A percentile compares a stretch with the other conserved stretches of the same genome.
Evolutionary conservation across 2,888 invertebrate genomes (phyloP).

Genomic region (Euspilapteryx auroguttella): DNA sequence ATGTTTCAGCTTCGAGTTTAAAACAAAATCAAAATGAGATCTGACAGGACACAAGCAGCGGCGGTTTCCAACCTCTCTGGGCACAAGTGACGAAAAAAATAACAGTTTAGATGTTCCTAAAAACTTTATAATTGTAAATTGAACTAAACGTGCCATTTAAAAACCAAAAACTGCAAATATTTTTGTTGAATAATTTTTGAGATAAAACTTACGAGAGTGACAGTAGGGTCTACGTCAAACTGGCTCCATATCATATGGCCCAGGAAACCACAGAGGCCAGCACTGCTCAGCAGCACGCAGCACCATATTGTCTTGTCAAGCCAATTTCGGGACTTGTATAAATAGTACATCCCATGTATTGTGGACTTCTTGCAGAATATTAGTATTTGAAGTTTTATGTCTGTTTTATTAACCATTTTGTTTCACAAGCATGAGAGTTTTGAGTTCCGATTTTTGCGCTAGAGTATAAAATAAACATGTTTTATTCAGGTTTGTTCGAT

Average conservation of each 20-base stretch:
- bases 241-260: constrained; percentile 40
- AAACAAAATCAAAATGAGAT: too few relatives aligned
- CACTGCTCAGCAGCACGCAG: constrained; percentile 16
- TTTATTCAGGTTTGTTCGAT: too few relatives aligned
- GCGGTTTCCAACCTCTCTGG: too few relatives aligned
- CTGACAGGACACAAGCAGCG: too few relatives aligned
- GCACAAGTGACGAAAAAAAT: too few relatives aligned
- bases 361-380: constrained; percentile 1
- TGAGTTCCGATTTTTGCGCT: background rate
- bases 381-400: background rate
- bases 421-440: background rate
- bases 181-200: too few relatives aligned
- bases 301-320: background rate
- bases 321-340: background rate
- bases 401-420: too few relatives aligned
- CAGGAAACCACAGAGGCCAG: constrained; percentile 24
- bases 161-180: too few relatives aligned
- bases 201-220: constrained; percentile 37
- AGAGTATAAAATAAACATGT: too few relatives aligned
- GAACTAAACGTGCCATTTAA: too few relatives aligned
- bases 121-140: too few relatives aligned
- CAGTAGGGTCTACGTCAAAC: constrained; percentile 31
- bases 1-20: background rate
- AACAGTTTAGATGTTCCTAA: too few relatives aligned
- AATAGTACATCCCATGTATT: constrained; percentile 3